Base-by-base conservation (phyloP, 2,888 invertebrate species). In the Tethea ocularis region DNA sequence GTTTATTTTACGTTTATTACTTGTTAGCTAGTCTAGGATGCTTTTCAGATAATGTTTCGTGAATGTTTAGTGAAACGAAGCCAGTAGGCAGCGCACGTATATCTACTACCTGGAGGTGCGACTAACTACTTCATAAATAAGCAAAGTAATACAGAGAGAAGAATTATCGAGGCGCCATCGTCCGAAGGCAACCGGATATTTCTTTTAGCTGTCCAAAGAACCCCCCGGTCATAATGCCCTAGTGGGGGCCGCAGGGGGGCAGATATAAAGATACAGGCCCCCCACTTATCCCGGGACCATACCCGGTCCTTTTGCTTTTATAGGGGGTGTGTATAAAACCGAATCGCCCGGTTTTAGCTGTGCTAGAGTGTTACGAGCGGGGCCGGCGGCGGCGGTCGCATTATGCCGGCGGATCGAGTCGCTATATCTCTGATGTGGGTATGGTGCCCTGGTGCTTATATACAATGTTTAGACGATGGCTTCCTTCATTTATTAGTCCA, bases 251-350 rank as follows among this genome's bases (percentile, higher is more conserved):
- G 78, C 66, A 83, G 86, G 89, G 89, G 84, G 89, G 87, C 86
- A 89, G 91, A 92, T 93, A 93, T 92, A 92, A 91, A 92, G 92
- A 93, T 92, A 92, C 91, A 91, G 90, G 75, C 86, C 87, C 91
- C 91, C 92, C 89, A 89, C 90, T 92, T 91, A 90, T 91, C 91
- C 46, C 89, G 83, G 88, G 89, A 88, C 88, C 85, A 87, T 89
- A 85, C 85, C 88, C 90, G 89, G 91, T 90, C 92, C 91, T 92
- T 93, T 92, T 92, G 90, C 91, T 92, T 93, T 93, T 92, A 92
- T 91, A 88, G 91, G 91, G 92, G 92, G 92, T 92, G 92, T 92
- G 90, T 92, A 92, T 92, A 91, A 93, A 91, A 91, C 92, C 88
- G 89, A 91, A 92, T 91, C 90, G 91, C 91, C 89, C 86, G 89